Base-by-base conservation (phyloP, 2,888 invertebrate genomes). In the Archips crataeganus region DNA sequence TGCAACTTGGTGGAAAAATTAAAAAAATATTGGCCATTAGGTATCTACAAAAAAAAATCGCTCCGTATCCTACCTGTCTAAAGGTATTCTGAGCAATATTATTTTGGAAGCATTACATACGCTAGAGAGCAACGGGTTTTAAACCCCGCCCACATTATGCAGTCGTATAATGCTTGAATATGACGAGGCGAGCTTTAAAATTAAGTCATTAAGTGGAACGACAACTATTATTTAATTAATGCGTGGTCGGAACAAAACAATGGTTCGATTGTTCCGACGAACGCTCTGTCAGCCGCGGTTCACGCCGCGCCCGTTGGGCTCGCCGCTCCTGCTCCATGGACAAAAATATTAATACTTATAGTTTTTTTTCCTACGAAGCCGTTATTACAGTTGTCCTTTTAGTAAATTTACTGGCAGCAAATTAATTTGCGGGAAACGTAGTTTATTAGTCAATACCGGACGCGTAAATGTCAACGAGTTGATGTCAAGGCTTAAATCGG, bases 151-250 rank as follows among this genome's bases (percentile, higher is more conserved):
- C 64, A 59, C 68, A 36, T 45, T 54, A 42, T 42, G 57, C 42
- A 59, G 64, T 70, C 34, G 32, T n/a, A 34, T 77, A 71, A 57
- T 71, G 70, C 78, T 70, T 70, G 75, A 78, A 71, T 77, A 75
- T 76, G 78, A 78, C 78, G 80, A 79, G 77, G 75, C 74, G 76
- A 80, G 79, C 79, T 81, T 81, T 78, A 78, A 82, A 88, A 88
- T 89, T 83, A 88, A 87, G 87, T 84, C 86, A 89, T 89, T 85
- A 85, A 79, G 81, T 82, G 79, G 82, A 84, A 84, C 79, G 83
- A 84, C 80, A 82, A 83, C 82, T 84, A 84, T 84, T 85, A 87
- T 84, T 85, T 85, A 87, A 88, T 88, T 84, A 86, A 89, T 87
- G 87, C 85, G 82, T 82, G 86, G 81, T 80, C 78, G 81, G 80